Conservation (phyloP, 1,140 invertebrate species). For the Heliconius himera region DNA sequence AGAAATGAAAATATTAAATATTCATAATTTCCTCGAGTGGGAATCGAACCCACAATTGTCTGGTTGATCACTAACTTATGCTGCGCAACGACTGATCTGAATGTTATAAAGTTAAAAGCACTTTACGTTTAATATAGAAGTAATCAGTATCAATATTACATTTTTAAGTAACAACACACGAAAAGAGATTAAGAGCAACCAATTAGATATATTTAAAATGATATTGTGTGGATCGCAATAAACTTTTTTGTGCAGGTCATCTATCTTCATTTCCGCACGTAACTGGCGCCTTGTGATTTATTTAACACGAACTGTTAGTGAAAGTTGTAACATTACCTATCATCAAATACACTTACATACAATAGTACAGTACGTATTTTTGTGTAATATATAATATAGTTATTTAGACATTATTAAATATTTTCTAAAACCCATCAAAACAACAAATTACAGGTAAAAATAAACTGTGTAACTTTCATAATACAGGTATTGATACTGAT, state of each 20-base stretch:
- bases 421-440: neutral
- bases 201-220: slow-evolving; percentile 10
- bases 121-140: neutral
- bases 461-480: slow-evolving; percentile 20
- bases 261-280: slow-evolving; percentile 75
- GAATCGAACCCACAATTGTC: too few relatives aligned
- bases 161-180: neutral
- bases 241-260: slow-evolving; percentile 55
- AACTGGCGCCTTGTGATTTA: slow-evolving; percentile 68
- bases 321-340: slow-evolving; percentile 69
- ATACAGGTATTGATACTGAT: slow-evolving; percentile 47
- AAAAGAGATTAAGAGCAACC: neutral
- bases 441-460: slow-evolving; percentile 3
- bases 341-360: slow-evolving; percentile 26
- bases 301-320: slow-evolving; percentile 64
- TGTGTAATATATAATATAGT: neutral
- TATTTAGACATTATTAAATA: neutral
- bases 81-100: too few relatives aligned
- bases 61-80: too few relatives aligned
- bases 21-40: too few relatives aligned
- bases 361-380: neutral
- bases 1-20: too few relatives aligned
- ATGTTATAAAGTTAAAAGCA: neutral
- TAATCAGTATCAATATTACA: too few relatives aligned
- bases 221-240: slow-evolving; percentile 46